Conservation (phyloP, 2,888 invertebrate species). For the Adela reaumurella region DNA sequence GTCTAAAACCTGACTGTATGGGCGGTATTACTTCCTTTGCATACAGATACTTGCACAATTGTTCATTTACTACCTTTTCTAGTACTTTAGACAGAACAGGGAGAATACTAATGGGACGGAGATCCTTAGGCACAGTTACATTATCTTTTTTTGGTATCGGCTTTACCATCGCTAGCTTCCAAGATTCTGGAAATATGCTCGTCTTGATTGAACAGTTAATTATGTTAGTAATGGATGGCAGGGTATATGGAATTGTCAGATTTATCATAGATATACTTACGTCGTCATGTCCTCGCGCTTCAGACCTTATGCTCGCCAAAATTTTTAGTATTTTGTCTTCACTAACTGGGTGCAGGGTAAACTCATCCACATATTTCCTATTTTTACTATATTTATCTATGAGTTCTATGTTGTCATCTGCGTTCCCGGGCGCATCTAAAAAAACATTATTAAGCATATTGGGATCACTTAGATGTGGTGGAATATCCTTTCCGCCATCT, state of each 20-base stretch:
- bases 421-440: neutral
- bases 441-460: neutral
- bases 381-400: neutral
- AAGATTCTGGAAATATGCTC: neutral
- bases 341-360: neutral
- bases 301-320: neutral
- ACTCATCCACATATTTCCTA: neutral
- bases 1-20: neutral
- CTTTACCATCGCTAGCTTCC: neutral
- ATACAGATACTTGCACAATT: neutral
- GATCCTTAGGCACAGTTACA: neutral
- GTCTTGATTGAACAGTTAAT: neutral
- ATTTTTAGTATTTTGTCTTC: neutral
- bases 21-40: neutral
- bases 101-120: neutral
- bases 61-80: neutral
- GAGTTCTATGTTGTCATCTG: neutral
- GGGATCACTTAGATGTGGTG: neutral
- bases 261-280: neutral
- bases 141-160: neutral
- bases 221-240: neutral
- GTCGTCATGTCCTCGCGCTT: neutral
- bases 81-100: neutral
- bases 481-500: neutral
- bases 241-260: neutral